Base-by-base conservation (phyloP, 2,113 vertebrate genomes). In the Pseudonaja textilis region DNA sequence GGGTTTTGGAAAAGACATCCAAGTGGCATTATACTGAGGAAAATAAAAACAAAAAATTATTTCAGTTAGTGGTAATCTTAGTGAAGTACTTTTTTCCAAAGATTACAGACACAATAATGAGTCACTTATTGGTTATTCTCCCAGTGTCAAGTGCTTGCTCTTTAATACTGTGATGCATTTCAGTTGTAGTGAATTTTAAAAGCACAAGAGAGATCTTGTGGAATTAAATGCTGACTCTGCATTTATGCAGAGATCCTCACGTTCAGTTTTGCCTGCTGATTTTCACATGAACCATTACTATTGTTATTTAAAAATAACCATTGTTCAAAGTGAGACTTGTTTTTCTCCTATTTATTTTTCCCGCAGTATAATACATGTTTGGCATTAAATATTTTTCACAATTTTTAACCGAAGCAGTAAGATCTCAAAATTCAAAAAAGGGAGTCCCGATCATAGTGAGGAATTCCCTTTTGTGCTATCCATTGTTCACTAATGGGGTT, bases 371-470 rank as follows among this genome's bases (percentile, higher is more conserved):
- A 69, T n/a, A 69, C 4, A 1, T 69, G 39, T 93, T n/a, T 23
- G 74, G 89, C 88, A 89, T 94, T 92, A 93, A 93, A 50, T 90
- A 26, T 14, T 39, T 85, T 95, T 92, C 59, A 93, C 93, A 92
- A 87, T 52, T 92, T 96, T 95, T 57, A 93, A 89, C 93, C 93
- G 94, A 95, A 91, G 94, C 89, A 45, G 95, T 95, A 50, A 96
- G 94, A 94, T 96, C 57, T 22, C 16, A 95, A 88, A 96, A 96
- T 90, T 22, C 93, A 91, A 94, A 92, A 34, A 85, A 26, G 22
- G 23, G 14, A 22, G 54, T 42, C n/a, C 23, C 34, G 4, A 9
- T 9, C 22, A 1, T 52, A 42, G 55, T 56, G 34, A 42, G 22
- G 22, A 85, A 85, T 54, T 55, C 50, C 26, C 90, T 55, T 55